These are phyloP conservation scores for Pogonomyrmex barbatus DNA, from an alignment of 1,140 invertebrate genomes.

Conservation along the genomic window DNA sequence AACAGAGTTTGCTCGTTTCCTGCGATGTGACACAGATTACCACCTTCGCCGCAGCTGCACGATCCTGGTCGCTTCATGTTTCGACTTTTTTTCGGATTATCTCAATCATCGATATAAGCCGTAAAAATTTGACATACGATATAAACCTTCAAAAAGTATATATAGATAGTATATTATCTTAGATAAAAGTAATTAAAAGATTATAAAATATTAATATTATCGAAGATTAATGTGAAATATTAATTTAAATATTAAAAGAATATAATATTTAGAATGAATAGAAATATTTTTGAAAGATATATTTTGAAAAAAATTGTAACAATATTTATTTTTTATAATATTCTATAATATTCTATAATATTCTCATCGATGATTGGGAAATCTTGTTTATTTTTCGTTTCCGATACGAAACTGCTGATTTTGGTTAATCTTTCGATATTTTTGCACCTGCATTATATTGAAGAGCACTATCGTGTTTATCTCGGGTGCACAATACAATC, in stretches of 20 bases:
- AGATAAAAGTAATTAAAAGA: too few relatives aligned
- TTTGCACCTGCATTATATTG: conserved; percentile 58
- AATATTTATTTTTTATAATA: conserved; percentile 10
- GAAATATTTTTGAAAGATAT: too few relatives aligned
- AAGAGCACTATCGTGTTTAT: conserved; percentile 63
- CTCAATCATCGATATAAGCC: conserved; percentile 40
- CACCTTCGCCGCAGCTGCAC: conserved; percentile 72
- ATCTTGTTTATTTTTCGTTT: conserved; percentile 36
- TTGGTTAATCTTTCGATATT: conserved; percentile 36
- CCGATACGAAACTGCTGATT: conserved; percentile 59
- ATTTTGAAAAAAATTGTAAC: background rate
- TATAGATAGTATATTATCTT: background rate
- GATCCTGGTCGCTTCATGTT: conserved; percentile 67
- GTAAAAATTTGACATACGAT: background rate
- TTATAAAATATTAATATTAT: too few relatives aligned
- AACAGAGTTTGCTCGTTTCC: conserved; percentile 79
- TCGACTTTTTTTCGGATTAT: conserved; percentile 57
- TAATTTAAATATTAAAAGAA: too few relatives aligned
- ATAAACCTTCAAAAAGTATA: background rate
- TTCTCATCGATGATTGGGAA: conserved; percentile 53
- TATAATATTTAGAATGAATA: too few relatives aligned
- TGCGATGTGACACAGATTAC: conserved; percentile 73
- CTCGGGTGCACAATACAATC: conserved; percentile 56
- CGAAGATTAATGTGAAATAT: too few relatives aligned
- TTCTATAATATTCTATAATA: background rate